Evolutionary conservation across 1,140 invertebrate genomes (phyloP).

Genomic region (Euglossa dilemma): DNA sequence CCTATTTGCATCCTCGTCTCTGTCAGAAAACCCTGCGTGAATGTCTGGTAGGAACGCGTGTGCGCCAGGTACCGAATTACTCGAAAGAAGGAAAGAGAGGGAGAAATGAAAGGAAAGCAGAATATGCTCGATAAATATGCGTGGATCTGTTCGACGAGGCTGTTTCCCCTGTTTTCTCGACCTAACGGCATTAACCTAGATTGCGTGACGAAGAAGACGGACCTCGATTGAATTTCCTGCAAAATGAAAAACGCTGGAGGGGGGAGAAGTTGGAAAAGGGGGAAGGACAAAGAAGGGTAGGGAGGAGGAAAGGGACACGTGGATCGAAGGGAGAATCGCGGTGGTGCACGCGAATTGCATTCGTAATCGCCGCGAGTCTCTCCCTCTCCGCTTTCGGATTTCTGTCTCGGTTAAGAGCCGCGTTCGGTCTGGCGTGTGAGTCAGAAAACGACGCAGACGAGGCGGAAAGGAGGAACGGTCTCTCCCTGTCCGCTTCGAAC

Average conservation of each 20-base stretch:
- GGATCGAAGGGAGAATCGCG: neutral
- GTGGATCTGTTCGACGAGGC: too few relatives aligned
- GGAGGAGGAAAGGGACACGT: conserved; percentile 6
- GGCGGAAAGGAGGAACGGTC: conserved; percentile 32
- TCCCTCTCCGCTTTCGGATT: conserved; percentile 19
- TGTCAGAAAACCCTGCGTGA: too few relatives aligned
- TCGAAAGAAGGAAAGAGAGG: too few relatives aligned
- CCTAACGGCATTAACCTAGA: conserved; percentile 34
- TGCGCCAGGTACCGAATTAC: too few relatives aligned
- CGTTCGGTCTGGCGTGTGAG: conserved; percentile 44
- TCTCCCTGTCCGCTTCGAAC: conserved; percentile 18
- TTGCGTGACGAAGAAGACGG: conserved; percentile 25
- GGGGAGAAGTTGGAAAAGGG: neutral
- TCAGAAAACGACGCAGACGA: conserved; percentile 62
- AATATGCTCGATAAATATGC: too few relatives aligned
- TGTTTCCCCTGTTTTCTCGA: neutral
- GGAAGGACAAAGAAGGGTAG: conserved; percentile 3
- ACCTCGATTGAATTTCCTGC: conserved; percentile 32
- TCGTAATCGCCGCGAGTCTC: conserved; percentile 53
- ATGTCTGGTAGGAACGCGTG: too few relatives aligned
- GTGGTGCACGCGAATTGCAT: conserved; percentile 57
- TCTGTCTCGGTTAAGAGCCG: conserved; percentile 47
- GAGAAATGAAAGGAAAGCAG: too few relatives aligned
- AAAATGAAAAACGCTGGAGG: conserved; percentile 19
- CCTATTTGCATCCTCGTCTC: too few relatives aligned